A percentile compares a stretch with the other conserved stretches of the same genome.
phyloP scores from a whole-genome alignment of 2,888 invertebrate species.

The Amphiduros pacificus region DNA sequence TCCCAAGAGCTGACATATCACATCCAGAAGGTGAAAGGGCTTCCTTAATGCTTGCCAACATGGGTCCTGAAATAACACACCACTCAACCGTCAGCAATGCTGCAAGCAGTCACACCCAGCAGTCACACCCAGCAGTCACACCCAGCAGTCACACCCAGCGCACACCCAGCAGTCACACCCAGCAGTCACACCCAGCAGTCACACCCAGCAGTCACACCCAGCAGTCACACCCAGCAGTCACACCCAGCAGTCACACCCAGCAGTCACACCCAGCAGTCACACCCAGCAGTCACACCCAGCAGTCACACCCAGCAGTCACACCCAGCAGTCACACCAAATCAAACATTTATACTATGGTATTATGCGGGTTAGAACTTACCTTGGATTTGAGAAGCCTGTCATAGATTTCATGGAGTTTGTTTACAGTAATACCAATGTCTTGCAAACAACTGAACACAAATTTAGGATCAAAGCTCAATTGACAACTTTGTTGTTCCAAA shows the following conservation, averaged over 20 bases:
- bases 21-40: conserved; percentile 82
- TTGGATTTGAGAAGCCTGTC: conserved; percentile 64
- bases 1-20: conserved; percentile 73
- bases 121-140: no score
- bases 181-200: no score
- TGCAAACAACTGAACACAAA: conserved; percentile 79
- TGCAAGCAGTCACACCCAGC: neutral
- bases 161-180: no score
- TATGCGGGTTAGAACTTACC: conserved; percentile 37
- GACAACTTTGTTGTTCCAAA: conserved; percentile 56
- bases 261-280: no score
- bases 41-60: conserved; percentile 84
- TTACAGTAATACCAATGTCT: conserved; percentile 76
- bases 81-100: neutral
- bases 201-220: no score
- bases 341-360: neutral
- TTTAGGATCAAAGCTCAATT: conserved; percentile 45
- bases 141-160: no score
- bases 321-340: neutral
- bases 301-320: no score
- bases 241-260: no score
- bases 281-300: no score
- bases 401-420: conserved; percentile 80
- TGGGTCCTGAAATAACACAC: conserved; percentile 69
- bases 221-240: no score